Evolutionary conservation across 2,797 vertebrate species (phyloP).

Genomic region (Myotis findleyi): DNA sequence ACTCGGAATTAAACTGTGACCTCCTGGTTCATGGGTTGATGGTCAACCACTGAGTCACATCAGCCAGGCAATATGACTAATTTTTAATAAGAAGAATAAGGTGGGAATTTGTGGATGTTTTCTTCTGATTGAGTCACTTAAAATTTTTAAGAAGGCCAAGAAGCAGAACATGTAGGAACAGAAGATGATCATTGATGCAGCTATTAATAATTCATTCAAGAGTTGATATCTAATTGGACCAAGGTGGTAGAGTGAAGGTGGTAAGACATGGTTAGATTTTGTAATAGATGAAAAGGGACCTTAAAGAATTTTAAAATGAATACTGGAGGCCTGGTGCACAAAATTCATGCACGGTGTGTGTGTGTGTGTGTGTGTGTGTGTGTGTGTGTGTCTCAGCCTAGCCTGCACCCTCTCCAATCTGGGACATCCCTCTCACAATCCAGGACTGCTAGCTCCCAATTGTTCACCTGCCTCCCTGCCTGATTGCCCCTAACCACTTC

Average conservation of each 20-base stretch:
- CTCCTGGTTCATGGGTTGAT: too few relatives aligned
- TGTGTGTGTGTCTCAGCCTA: too few relatives aligned
- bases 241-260: neutral
- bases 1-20: too few relatives aligned
- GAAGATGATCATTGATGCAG: neutral
- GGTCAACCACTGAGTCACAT: too few relatives aligned
- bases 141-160: neutral
- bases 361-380: too few relatives aligned
- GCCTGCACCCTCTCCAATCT: too few relatives aligned
- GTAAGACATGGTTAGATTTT: neutral
- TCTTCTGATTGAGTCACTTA: neutral
- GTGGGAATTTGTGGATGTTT: neutral
- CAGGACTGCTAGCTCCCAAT: too few relatives aligned
- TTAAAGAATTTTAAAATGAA: neutral
- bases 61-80: neutral
- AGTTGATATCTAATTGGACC: neutral
- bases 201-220: neutral
- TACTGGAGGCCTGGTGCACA: too few relatives aligned
- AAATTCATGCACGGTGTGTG: too few relatives aligned
- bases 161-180: neutral
- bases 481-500: too few relatives aligned
- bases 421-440: too few relatives aligned
- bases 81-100: conserved; percentile 25
- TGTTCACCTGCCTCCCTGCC: too few relatives aligned
- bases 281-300: neutral